phyloP scores from a whole-genome alignment of 2,888 invertebrate genomes.

The Leptogaster cylindrica region DNA sequence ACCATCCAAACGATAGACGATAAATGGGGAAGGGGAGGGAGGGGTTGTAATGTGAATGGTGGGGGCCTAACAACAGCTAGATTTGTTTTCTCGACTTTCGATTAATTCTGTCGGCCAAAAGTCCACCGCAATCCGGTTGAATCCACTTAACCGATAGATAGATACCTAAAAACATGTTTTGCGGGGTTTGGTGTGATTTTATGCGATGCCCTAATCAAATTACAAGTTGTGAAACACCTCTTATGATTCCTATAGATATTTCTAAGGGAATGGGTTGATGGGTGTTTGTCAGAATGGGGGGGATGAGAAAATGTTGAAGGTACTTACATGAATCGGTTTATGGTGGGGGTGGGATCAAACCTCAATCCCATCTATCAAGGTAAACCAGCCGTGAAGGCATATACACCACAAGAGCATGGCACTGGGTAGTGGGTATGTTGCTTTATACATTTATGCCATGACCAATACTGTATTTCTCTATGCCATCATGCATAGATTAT shows the following conservation, averaged over 20 bases:
- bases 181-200: conserved; percentile 27
- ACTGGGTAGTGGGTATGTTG: too few relatives aligned
- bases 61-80: too few relatives aligned
- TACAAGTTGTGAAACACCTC: conserved; percentile 35
- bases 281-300: too few relatives aligned
- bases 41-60: too few relatives aligned
- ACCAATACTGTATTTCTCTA: too few relatives aligned
- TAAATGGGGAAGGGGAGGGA: too few relatives aligned
- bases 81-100: conserved; percentile 27
- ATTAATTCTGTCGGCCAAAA: conserved; percentile 29
- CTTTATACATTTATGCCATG: conserved; percentile 10
- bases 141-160: conserved; percentile 18
- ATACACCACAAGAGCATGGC: conserved; percentile 36
- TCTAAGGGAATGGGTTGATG: too few relatives aligned
- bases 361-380: conserved; percentile 38
- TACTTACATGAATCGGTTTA: too few relatives aligned
- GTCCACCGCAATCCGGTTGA: conserved; percentile 12
- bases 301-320: too few relatives aligned
- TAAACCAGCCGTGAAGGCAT: conserved; percentile 38
- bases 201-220: conserved; percentile 33
- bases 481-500: too few relatives aligned
- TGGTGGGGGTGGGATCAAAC: too few relatives aligned
- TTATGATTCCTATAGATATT: conserved; percentile 23
- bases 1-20: too few relatives aligned
- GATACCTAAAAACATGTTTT: conserved; percentile 28